Base-by-base conservation (phyloP, 2,113 vertebrate species). In the Planiliza haematocheilus region DNA sequence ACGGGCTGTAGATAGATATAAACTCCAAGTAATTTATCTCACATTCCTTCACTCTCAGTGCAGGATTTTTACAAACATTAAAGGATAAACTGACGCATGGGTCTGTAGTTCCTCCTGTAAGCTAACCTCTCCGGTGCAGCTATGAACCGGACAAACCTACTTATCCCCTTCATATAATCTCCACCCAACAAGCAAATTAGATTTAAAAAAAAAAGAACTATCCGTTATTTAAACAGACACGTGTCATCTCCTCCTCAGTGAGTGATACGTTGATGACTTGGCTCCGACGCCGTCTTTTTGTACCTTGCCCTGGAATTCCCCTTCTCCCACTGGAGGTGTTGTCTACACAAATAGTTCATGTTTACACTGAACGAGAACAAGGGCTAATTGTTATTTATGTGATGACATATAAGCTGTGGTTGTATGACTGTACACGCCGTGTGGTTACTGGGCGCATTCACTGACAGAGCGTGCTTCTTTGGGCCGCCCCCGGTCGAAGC, bases 331-430 rank as follows among this genome's bases (percentile, higher is more conserved):
- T 30, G 24, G 62, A 65, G 13, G 56, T 84, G 83, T 75, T 79
- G 74, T 65, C 70, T 36, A 41, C 13, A 79, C 77, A 85, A 72
- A 82, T 52, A 55, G 72, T 63, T 45, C 1, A 24, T 77, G 57
- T 72, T 75, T 74, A 12, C 41, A 52, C 49, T 18, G 71, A 71
- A 50, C 42, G 42, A 73, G 58, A 81, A 79, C 70, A 68, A 53
- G 49, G 37, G 51, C 46, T 88, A 81, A 85, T 77, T 77, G 77
- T 81, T 83, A 66, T 82, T 79, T 77, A 69, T 50, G 34, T 62
- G 61, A 63, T 67, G 78, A 67, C 57, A 30, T 43, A 60, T 56
- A 59, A 48, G 49, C 37, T 30, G 61, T 10, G 37, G 53, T 41
- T 51, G 62, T 4, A 11, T 37, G 17, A 66, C 43, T 63, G 51